Percentiles rank a stretch among this genome's conserved stretches.
Evolutionary conservation across 2,888 invertebrate species (phyloP).

Genomic region (Ormyrus rosae): DNA sequence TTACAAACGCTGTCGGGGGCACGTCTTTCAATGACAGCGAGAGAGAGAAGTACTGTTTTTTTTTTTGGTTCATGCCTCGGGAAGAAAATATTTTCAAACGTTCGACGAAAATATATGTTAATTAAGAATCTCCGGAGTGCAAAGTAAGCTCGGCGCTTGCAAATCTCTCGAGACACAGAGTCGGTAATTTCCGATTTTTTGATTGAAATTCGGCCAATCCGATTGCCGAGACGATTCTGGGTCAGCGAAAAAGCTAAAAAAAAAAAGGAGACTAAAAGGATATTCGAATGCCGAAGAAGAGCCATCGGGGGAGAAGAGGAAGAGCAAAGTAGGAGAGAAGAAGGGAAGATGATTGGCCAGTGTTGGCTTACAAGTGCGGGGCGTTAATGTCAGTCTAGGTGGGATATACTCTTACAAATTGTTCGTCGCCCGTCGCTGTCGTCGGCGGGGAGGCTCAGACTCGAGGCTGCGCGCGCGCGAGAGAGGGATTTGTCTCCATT

Average conservation of each 20-base stretch:
- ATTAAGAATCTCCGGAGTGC: too few relatives aligned
- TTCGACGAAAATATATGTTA: too few relatives aligned
- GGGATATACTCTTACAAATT: slow-evolving; percentile 74
- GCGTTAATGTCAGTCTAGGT: slow-evolving; percentile 66
- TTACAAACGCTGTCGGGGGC: too few relatives aligned
- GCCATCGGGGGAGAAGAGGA: background rate
- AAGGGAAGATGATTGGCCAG: slow-evolving; percentile 44
- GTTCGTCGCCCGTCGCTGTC: slow-evolving; percentile 62
- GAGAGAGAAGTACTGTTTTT: too few relatives aligned
- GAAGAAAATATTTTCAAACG: too few relatives aligned
- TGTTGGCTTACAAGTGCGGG: slow-evolving; percentile 57
- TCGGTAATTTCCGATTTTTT: too few relatives aligned
- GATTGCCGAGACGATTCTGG: too few relatives aligned
- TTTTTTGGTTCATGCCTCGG: too few relatives aligned
- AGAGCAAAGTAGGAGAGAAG: slow-evolving; percentile 12
- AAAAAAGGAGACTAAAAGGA: background rate
- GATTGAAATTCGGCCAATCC: too few relatives aligned
- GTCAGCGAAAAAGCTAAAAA: background rate
- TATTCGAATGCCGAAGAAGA: background rate
- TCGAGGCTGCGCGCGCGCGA: slow-evolving; percentile 57
- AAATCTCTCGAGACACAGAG: too few relatives aligned
- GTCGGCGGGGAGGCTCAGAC: slow-evolving; percentile 61
- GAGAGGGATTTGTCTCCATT: slow-evolving; percentile 74
- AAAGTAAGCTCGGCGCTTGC: too few relatives aligned
- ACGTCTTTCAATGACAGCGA: too few relatives aligned